Base-by-base conservation (phyloP, 1,140 invertebrate species). In the Apocrypta bakeri region DNA sequence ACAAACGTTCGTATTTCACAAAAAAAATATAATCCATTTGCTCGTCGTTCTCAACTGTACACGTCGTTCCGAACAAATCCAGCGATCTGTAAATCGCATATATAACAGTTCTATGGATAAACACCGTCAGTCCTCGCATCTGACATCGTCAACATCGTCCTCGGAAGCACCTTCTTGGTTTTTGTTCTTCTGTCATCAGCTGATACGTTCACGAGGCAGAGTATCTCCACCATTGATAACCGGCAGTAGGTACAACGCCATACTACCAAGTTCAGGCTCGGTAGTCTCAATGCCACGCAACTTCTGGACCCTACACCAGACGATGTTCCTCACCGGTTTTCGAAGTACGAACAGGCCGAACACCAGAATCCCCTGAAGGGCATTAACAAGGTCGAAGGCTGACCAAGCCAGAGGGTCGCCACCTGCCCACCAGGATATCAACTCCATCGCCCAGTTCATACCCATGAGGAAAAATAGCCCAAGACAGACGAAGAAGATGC, bases 391-490 rank as follows among this genome's bases (percentile, higher is more conserved):
- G 66, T 94, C 93, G 29, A 92, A 92, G 0, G 92, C 87, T 1
- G 92, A 90, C 93, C 93, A 94, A 11, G 92, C 86, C 4, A 91
- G 84, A 0, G 89, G 85, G 42, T 92, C 85, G 11, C 90, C 90
- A 21, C 90, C 90, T 4, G 89, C 86, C 40, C 85, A 88, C 92
- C 92, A 94, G 0, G 93, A 93, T 12, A 94, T 87, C 17, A 94
- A 84, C 76, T 94, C 93, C 85, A 93, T 90, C 0, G 88, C 85
- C 94, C 94, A 94, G 69, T 92, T 93, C 12, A 94, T 88, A 0
- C 93, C 93, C 93, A 94, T 94, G 3, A 94, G 83, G 14, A 93
- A 89, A 84, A 93, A 94, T 0, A 94, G 87, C 11, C 91, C 89
- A 27, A 94, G 80, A 69, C 91, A 92, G 8, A 93, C 86, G 25